These are phyloP conservation scores for Pangasianodon gigas DNA, from an alignment of 2,113 vertebrate genomes.

Conservation along the genomic window DNA sequence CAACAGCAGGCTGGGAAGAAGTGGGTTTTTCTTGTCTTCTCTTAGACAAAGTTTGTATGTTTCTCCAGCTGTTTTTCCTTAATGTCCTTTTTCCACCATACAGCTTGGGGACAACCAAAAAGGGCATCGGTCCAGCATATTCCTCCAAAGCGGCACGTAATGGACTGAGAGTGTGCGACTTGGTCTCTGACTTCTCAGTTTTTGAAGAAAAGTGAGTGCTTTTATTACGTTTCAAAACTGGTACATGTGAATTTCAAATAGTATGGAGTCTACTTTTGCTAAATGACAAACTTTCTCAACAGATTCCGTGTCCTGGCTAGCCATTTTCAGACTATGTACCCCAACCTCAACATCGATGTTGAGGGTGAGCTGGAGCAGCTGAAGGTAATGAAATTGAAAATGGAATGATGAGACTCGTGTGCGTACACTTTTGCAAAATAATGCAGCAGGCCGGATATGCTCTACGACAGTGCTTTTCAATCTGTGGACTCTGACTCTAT, in stretches of 20 bases:
- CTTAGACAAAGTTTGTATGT: too few relatives aligned
- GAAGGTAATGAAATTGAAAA: constrained; percentile 67
- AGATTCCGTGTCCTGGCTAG: constrained; percentile 76
- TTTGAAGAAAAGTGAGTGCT: constrained; percentile 78
- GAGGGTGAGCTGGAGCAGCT: constrained; percentile 75
- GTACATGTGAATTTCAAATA: not conserved
- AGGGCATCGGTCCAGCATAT: constrained; percentile 81
- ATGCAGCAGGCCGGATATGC: not conserved
- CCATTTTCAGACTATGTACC: constrained; percentile 77
- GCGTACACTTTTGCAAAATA: too few relatives aligned
- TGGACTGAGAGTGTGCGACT: constrained; percentile 78
- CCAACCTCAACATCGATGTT: constrained; percentile 72
- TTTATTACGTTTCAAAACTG: not conserved
- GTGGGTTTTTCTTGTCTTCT: constrained; percentile 58
- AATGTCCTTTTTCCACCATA: not conserved
- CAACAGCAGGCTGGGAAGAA: constrained; percentile 79
- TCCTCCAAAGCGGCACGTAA: constrained; percentile 82
- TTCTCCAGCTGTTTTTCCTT: not conserved
- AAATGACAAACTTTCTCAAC: not conserved
- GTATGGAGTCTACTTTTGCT: too few relatives aligned
- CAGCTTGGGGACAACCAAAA: constrained; percentile 82
- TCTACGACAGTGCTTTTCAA: too few relatives aligned
- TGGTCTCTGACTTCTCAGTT: constrained; percentile 76
- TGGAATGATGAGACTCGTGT: not conserved
- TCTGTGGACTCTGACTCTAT: too few relatives aligned